These are phyloP conservation scores for Brienomyrus brachyistius DNA, from an alignment of 2,113 vertebrate genomes.

Conservation along the genomic window DNA sequence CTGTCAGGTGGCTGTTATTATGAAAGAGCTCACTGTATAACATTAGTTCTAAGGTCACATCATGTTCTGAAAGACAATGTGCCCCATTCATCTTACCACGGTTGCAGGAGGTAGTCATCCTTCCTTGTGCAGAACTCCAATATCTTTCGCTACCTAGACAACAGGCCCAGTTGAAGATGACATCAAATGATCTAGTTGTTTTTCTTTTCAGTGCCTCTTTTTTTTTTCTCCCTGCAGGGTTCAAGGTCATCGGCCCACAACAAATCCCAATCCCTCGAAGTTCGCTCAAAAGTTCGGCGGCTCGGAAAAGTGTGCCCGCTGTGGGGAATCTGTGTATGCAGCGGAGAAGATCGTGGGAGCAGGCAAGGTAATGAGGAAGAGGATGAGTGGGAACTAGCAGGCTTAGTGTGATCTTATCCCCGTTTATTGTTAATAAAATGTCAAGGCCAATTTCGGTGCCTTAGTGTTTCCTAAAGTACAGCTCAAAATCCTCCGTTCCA, in stretches of 20 bases:
- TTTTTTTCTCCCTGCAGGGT: constrained; percentile 36
- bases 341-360: constrained; percentile 92
- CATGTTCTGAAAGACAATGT: constrained; percentile 44
- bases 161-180: not conserved
- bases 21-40: constrained; percentile 53
- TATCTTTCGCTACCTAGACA: not conserved
- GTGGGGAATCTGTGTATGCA: constrained; percentile 82
- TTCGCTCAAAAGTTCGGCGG: constrained; percentile 89
- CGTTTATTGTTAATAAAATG: constrained; percentile 28
- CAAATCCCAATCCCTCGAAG: constrained; percentile 84
- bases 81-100: constrained; percentile 45
- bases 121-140: constrained; percentile 31
- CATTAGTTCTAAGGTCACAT: constrained; percentile 23
- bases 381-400: not conserved
- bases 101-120: constrained; percentile 23
- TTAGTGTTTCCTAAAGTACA: constrained; percentile 14
- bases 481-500: not conserved
- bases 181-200: not conserved
- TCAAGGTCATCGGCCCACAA: constrained; percentile 72
- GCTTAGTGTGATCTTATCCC: constrained; percentile 4
- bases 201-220: not conserved
- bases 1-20: constrained; percentile 43
- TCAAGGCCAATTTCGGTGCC: constrained; percentile 8
- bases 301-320: constrained; percentile 83
- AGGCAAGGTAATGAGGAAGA: constrained; percentile 72